phyloP scores from a whole-genome alignment of 2,888 invertebrate species.

The Micropterix aruncella region DNA sequence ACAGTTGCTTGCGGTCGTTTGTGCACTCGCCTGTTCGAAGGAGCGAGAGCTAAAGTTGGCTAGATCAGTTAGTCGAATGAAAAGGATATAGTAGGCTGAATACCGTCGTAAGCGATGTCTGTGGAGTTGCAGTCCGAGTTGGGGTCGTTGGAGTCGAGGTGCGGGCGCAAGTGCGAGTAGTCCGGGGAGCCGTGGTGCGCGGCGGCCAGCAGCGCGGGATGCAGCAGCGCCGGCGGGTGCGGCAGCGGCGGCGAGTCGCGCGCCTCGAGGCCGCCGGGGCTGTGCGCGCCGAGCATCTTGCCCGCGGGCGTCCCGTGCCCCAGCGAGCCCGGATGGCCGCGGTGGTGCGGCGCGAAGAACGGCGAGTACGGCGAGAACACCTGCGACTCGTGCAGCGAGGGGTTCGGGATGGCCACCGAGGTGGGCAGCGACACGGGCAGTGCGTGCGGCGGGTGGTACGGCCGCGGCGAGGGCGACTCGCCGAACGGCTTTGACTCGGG shows the following conservation, averaged over 20 bases:
- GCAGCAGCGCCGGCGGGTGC: constrained; percentile 72
- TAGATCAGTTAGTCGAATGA: constrained; percentile 32
- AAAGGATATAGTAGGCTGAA: constrained; percentile 96
- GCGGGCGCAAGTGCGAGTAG: constrained; percentile 64
- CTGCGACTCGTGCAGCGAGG: constrained; percentile 87
- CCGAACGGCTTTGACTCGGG: constrained; percentile 25
- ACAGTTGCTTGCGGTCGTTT: no score
- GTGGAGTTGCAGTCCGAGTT: constrained; percentile 86
- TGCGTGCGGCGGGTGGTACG: constrained; percentile 68
- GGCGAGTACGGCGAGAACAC: constrained; percentile 87
- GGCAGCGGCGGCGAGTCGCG: constrained; percentile 75
- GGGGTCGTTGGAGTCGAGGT: constrained; percentile 73
- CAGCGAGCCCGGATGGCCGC: constrained; percentile 31
- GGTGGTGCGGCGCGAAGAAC: constrained; percentile 57
- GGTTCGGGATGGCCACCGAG: constrained; percentile 93
- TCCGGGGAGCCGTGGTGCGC: constrained; percentile 76
- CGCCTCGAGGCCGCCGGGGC: constrained; percentile 47
- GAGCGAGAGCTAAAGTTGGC: no score
- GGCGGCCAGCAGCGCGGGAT: constrained; percentile 72
- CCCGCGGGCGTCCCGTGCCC: constrained; percentile 47
- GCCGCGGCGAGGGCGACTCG: constrained; percentile 55
- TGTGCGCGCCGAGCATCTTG: constrained; percentile 50
- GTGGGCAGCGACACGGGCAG: constrained; percentile 84
- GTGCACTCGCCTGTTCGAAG: no score
- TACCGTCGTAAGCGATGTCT: constrained; percentile 82